Conservation (phyloP, 2,113 vertebrate genomes). For the Melanocharis versteri region DNA sequence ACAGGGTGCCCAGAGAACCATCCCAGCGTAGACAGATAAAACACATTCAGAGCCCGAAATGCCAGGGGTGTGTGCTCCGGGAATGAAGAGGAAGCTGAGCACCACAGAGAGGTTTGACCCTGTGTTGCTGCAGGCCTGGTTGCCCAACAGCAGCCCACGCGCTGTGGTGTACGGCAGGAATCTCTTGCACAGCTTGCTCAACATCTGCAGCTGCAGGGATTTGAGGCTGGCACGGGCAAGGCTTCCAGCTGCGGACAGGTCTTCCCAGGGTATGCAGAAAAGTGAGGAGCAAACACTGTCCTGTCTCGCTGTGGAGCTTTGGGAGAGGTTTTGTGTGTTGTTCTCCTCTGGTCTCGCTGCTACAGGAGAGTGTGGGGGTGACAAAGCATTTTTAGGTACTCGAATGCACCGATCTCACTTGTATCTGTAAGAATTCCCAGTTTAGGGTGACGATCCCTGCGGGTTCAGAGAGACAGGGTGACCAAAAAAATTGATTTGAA, state of each 20-base stretch:
- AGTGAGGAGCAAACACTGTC: rapidly evolving
- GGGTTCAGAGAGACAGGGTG: neutral
- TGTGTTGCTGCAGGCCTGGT: neutral
- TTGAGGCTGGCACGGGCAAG: neutral
- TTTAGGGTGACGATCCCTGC: neutral
- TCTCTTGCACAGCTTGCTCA: neutral
- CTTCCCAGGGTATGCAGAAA: neutral
- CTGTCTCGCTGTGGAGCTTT: neutral
- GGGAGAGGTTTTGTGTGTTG: rapidly evolving
- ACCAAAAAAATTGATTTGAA: neutral
- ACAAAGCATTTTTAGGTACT: neutral
- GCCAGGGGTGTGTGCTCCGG: neutral
- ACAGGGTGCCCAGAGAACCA: rapidly evolving
- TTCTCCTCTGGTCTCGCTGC: neutral
- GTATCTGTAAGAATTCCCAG: neutral
- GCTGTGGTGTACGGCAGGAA: neutral
- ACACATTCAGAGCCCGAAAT: neutral
- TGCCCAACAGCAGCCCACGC: neutral
- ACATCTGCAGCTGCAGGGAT: neutral
- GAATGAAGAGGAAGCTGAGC: neutral
- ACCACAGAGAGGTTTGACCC: neutral
- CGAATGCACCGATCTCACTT: neutral
- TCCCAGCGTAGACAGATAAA: neutral
- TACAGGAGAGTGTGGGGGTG: neutral
- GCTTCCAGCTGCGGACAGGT: neutral